Base-by-base conservation (phyloP, 2,888 invertebrate genomes). In the Baccha elongata region DNA sequence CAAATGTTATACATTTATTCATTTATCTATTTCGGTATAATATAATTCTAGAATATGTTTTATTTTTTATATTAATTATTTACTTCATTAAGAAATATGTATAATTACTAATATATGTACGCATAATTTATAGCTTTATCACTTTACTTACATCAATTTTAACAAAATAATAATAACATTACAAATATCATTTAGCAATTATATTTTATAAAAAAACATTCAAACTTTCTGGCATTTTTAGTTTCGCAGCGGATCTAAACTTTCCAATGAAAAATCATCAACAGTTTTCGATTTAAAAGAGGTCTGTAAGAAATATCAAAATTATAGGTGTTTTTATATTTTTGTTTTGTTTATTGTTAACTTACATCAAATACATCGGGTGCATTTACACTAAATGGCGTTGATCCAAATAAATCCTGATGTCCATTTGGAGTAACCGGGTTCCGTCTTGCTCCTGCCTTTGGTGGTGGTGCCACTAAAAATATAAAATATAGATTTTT, bases 181-280 rank as follows among this genome's bases (percentile, higher is more conserved):
- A 71, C 60, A 81, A 76, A 81, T 81, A 81, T 76, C 76, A 76
- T 78, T 83, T 83, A 83, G 83, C 78, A 72, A 64, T n/a, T n/a
- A 72, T 76, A 60, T 60, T 29, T 26, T 62, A 72, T 60, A 32
- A 17, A 68, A 60, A 68, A 58, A 46, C 42, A 29, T 69, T 74
- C 52, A 29, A 48, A 29, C 26, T 29, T 55, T 26, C 75, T 65
- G 53, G 40, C 40, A 21, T 44, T n/a, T 44, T 88, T 87, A 91
- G 89, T 96, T 96, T 91, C 95, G 94, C 87, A 98, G 92, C 79
- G 98, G 98, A 92, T 98, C 98, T 90, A 98, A 93, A 91, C 97
- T 97, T 90, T 97, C 98, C 91, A 98, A 92, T 86, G 96, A 96
- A 92, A 98, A 98, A 92, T 98, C 98, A 91, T 98, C 98, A 89